Evolutionary conservation across 2,888 invertebrate genomes (phyloP), one percentile per base, ranked within the genome.

Genomic region (Euzetes globulus): DNA sequence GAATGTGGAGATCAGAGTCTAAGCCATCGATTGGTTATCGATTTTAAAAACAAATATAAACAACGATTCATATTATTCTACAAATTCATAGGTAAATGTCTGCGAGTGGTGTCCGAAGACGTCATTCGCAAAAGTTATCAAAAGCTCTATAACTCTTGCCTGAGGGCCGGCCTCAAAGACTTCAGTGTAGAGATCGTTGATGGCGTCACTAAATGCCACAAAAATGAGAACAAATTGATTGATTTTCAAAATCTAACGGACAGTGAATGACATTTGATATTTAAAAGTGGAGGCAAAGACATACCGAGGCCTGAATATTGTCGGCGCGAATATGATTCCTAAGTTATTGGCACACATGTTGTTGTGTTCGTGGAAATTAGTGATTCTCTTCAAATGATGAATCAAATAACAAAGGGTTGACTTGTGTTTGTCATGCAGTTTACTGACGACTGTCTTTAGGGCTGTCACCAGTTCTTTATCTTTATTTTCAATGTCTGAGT

Each of bases 281-380:
- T 55, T 25, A 25, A 25, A 13, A 11, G 1, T 22, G 22, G 3
- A 50, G 9, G 4, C 4, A 19, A 70, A 29, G 37, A 75, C 63
- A 72, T 37, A 76, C 76, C 71, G 63, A 50, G 75, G 76, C 19
- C 76, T 52, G 52, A 76, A 76, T 33, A 76, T 27, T 1, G 76
- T 76, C n/a, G 76, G 76, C 17, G 76, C 75, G 70, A 76, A 76
- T 45, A 76, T 75, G 19, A 76, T 60, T 9, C 76, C 76, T 33
- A 76, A 47, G 41, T 65, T 75, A 22, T 58, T 75, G 15, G 76
- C 27, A 25, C 72, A 60, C 76, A 76, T 76, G 17, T 75, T 63
- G 22, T 76, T 76, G 4, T 65, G 72, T 27, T 75, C 74, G 17
- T 73, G 72, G 52, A 60, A 47, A n/a, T 60, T 60, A n/a, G 75